phyloP scores from a whole-genome alignment of 2,888 invertebrate genomes.

The Gortyna flavago region DNA sequence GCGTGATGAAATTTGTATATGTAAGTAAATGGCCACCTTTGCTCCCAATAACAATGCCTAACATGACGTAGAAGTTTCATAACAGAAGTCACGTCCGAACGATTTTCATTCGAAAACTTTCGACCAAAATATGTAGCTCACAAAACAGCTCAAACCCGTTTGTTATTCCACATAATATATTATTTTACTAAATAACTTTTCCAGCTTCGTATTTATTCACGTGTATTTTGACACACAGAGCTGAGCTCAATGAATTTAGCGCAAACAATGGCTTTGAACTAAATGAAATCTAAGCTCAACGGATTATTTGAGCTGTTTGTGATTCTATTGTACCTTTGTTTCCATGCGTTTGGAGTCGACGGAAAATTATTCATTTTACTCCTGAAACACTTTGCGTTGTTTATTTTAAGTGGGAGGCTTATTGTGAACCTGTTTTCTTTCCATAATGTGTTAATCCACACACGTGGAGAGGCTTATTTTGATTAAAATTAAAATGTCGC shows the following conservation, averaged over 20 bases:
- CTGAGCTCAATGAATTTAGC: conserved; percentile 44
- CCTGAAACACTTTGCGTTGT: conserved; percentile 22
- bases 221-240: conserved; percentile 45
- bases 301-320: conserved; percentile 55
- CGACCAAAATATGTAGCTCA: conserved; percentile 7
- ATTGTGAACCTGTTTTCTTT: conserved; percentile 1
- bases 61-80: not conserved
- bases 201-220: conserved; percentile 33
- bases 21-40: not conserved
- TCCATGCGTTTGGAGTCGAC: conserved; percentile 10
- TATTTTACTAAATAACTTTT: conserved; percentile 31
- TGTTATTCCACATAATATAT: conserved; percentile 23
- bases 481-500: not conserved
- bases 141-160: conserved; percentile 10
- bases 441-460: not conserved
- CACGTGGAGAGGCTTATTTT: conserved; percentile 5
- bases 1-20: not conserved
- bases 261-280: conserved; percentile 52
- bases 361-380: conserved; percentile 33
- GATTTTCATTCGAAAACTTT: conserved; percentile 43
- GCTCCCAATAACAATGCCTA: not conserved
- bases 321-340: conserved; percentile 55
- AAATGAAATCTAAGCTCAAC: conserved; percentile 51
- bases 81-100: conserved; percentile 21
- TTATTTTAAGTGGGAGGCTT: conserved; percentile 19